These are phyloP conservation scores for Pachymerium ferrugineum DNA, from an alignment of 2,888 invertebrate genomes.

Conservation along the genomic window DNA sequence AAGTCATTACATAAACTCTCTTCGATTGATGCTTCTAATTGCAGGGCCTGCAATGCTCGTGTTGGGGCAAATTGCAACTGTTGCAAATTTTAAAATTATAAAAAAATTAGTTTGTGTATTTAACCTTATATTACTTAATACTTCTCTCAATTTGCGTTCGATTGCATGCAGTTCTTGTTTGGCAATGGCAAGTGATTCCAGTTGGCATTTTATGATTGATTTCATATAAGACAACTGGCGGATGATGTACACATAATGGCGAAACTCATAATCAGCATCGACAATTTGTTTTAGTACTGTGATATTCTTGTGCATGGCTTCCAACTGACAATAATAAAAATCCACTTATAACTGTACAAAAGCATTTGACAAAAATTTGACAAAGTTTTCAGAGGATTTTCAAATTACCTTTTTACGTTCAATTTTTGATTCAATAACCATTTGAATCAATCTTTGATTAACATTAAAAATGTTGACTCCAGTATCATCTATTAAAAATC, in stretches of 20 bases:
- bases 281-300: conserved; percentile 28
- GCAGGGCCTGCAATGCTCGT: conserved; percentile 13
- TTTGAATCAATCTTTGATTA: conserved; percentile 26
- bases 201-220: conserved; percentile 26
- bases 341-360: background rate
- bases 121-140: background rate
- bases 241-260: conserved; percentile 2
- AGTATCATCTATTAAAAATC: conserved; percentile 17
- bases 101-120: background rate
- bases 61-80: conserved; percentile 29
- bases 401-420: conserved; percentile 28
- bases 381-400: background rate
- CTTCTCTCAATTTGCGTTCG: conserved; percentile 12
- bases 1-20: conserved; percentile 28
- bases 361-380: background rate
- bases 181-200: conserved; percentile 17
- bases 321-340: background rate
- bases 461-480: conserved; percentile 20
- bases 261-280: conserved; percentile 26
- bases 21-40: conserved; percentile 19
- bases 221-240: conserved; percentile 17
- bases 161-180: conserved; percentile 28
- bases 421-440: conserved; percentile 21
- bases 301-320: conserved; percentile 16
- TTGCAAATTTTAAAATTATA: background rate